These are phyloP conservation scores for Rhagoletis zephyria DNA, from an alignment of 1,140 invertebrate genomes.

Conservation along the genomic window DNA sequence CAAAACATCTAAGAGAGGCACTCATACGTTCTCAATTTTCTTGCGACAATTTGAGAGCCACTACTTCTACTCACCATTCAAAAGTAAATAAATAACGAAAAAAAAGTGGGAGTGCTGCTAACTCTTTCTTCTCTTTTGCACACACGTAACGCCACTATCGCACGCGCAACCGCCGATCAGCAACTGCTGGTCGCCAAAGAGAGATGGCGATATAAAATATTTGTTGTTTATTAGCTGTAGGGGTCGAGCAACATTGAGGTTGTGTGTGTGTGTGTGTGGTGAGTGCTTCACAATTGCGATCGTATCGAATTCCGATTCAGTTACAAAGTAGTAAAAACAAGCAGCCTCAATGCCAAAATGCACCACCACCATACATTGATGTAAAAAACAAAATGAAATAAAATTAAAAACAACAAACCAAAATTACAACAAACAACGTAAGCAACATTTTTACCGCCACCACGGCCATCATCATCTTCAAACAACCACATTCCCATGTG, in stretches of 20 bases:
- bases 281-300: neutral
- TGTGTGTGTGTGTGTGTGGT: neutral
- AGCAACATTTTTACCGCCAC: neutral
- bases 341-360: neutral
- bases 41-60: slow-evolving; percentile 13
- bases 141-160: neutral
- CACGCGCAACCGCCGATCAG: neutral
- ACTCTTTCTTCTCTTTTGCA: neutral
- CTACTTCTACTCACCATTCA: neutral
- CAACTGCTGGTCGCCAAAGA: neutral
- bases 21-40: neutral
- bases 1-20: neutral
- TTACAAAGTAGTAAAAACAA: slow-evolving; percentile 14
- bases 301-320: slow-evolving; percentile 51
- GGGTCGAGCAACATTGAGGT: neutral
- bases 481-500: slow-evolving; percentile 20
- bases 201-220: neutral
- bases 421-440: slow-evolving; percentile 1
- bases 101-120: slow-evolving; percentile 38
- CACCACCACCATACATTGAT: neutral
- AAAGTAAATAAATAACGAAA: neutral
- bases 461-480: slow-evolving; percentile 34
- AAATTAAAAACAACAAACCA: neutral
- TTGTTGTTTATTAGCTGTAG: neutral
- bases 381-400: neutral